These are phyloP conservation scores for Cantharis flavilabris DNA, from an alignment of 2,888 invertebrate species.

Conservation along the genomic window DNA sequence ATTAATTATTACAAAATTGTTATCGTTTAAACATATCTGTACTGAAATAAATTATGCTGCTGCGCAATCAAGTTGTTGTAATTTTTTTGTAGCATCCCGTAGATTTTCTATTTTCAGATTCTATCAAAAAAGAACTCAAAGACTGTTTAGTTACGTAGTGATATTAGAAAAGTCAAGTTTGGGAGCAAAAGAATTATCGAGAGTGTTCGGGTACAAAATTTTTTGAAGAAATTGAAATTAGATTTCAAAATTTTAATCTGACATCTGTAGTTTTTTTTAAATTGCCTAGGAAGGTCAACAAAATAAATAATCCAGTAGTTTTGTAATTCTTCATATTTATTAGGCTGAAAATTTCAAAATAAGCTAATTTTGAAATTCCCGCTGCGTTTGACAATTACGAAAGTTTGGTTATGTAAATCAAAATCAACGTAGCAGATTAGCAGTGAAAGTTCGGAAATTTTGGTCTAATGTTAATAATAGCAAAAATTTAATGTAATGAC, in stretches of 20 bases:
- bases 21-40: conserved; percentile 46
- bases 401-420: background rate
- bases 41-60: conserved; percentile 25
- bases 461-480: conserved; percentile 31
- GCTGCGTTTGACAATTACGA: background rate
- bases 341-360: too few relatives aligned
- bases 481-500: conserved; percentile 53
- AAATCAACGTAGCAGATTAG: background rate
- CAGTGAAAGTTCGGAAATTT: background rate
- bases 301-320: too few relatives aligned
- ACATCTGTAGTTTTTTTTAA: too few relatives aligned
- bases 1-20: conserved; percentile 33
- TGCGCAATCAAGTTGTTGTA: background rate
- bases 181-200: too few relatives aligned
- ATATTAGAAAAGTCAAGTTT: too few relatives aligned
- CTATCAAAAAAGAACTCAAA: too few relatives aligned
- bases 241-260: too few relatives aligned
- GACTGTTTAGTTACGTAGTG: too few relatives aligned
- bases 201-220: too few relatives aligned
- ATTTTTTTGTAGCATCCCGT: background rate
- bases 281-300: too few relatives aligned
- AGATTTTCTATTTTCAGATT: background rate
- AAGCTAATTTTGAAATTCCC: background rate
- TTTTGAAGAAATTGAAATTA: too few relatives aligned
- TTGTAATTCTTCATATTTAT: too few relatives aligned